Conservation (phyloP, 2,113 vertebrate genomes). For the Stigmatopora nigra region DNA sequence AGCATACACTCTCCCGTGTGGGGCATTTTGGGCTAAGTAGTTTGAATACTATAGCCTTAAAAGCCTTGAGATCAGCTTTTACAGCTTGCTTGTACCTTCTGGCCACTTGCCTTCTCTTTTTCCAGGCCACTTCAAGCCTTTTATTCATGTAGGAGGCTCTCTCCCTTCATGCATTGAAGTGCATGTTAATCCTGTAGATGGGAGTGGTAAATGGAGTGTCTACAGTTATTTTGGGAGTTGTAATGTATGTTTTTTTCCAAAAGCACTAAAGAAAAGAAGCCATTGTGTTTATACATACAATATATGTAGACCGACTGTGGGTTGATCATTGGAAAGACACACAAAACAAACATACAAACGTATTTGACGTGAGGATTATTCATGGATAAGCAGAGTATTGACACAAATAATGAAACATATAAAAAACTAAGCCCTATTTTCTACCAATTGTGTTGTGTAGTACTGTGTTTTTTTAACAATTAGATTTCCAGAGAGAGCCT, state of each 20-base stretch:
- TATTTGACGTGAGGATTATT: too few relatives aligned
- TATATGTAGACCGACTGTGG: too few relatives aligned
- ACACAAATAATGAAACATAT: too few relatives aligned
- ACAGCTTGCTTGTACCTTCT: slow-evolving; percentile 43
- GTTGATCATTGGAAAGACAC: too few relatives aligned
- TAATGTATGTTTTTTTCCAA: background rate
- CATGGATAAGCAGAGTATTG: too few relatives aligned
- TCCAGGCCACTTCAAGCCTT: slow-evolving; percentile 46
- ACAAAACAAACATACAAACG: too few relatives aligned
- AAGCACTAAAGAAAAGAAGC: too few relatives aligned
- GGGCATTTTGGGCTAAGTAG: slow-evolving; percentile 57
- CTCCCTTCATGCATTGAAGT: slow-evolving; percentile 47
- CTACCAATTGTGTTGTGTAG: too few relatives aligned
- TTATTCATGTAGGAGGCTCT: slow-evolving; percentile 47
- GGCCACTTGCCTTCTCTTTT: slow-evolving; percentile 53
- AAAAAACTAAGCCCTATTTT: too few relatives aligned
- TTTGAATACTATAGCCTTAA: slow-evolving; percentile 53
- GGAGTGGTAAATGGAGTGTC: slow-evolving; percentile 52
- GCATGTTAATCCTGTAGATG: slow-evolving; percentile 49
- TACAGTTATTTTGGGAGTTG: slow-evolving; percentile 26
- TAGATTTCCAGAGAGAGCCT: too few relatives aligned
- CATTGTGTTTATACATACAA: too few relatives aligned
- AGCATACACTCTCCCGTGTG: slow-evolving; percentile 22
- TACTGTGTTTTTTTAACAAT: background rate
- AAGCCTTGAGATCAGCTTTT: slow-evolving; percentile 54